These are phyloP conservation scores for Excalfactoria chinensis DNA, from an alignment of 2,113 vertebrate species.

Conservation along the genomic window DNA sequence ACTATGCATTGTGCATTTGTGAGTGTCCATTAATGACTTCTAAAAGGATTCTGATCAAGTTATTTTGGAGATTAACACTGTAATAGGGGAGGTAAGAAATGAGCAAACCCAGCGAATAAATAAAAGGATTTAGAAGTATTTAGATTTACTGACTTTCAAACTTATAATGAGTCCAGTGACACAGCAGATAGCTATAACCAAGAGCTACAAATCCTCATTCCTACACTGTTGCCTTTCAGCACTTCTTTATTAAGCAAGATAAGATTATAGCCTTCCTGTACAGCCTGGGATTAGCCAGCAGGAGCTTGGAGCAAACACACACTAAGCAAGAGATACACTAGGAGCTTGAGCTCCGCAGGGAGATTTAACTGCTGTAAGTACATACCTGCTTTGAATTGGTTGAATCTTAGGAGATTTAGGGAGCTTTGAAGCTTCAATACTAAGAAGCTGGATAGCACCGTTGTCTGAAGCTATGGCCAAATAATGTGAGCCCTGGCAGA, in stretches of 20 bases:
- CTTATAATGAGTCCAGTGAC: background rate
- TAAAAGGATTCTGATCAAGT: background rate
- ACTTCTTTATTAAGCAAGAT: background rate
- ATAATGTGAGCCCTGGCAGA: slow-evolving; percentile 97
- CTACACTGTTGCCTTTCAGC: background rate
- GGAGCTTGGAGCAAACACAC: background rate
- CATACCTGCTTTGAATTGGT: slow-evolving; percentile 92
- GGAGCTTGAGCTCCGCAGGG: background rate
- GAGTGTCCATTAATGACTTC: background rate
- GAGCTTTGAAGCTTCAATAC: slow-evolving; percentile 92
- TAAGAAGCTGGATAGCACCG: slow-evolving; percentile 92
- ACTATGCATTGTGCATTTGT: background rate
- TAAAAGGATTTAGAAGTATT: background rate
- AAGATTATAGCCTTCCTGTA: background rate
- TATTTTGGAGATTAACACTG: background rate
- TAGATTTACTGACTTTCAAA: background rate
- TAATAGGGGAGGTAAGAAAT: background rate
- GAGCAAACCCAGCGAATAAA: background rate
- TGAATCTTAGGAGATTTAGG: slow-evolving; percentile 97
- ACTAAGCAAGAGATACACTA: background rate
- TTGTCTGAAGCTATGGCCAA: slow-evolving; percentile 94
- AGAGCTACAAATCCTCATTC: background rate
- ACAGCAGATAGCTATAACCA: background rate
- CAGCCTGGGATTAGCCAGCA: background rate
- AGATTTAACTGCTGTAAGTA: background rate